phyloP scores from a whole-genome alignment of 2,113 vertebrate genomes.

The human (Homo sapiens) region DNA sequence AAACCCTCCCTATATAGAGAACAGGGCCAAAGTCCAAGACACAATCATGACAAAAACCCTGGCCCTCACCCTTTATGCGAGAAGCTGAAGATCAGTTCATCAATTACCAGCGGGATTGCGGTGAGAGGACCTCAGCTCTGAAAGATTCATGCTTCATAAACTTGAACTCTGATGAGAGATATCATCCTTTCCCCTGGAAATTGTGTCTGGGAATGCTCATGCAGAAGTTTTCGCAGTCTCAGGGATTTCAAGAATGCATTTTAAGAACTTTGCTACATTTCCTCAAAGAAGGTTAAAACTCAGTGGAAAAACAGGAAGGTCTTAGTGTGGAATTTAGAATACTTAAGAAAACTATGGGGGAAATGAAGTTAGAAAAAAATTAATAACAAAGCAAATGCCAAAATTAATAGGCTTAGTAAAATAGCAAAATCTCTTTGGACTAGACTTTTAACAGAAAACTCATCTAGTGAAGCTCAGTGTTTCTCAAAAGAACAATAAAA shows the following conservation, averaged over 20 bases:
- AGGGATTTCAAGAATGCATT: not conserved
- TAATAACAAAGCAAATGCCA: conserved; percentile 48
- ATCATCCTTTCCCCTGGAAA: not conserved
- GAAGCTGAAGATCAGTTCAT: not conserved
- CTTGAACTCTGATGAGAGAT: not conserved
- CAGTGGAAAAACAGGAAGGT: not conserved
- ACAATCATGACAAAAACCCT: not conserved
- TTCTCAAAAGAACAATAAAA: conserved; percentile 31
- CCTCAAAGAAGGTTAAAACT: conserved; percentile 26
- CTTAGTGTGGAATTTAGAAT: conserved; percentile 34
- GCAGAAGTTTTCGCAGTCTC: not conserved
- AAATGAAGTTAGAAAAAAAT: conserved; percentile 43
- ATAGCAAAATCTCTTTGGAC: conserved; percentile 46
- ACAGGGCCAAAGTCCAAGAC: not conserved
- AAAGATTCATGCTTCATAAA: not conserved
- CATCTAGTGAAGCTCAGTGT: conserved; percentile 29
- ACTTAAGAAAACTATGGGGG: conserved; percentile 10
- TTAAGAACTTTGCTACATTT: conserved; percentile 6
- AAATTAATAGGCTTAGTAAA: conserved; percentile 60
- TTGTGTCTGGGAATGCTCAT: not conserved
- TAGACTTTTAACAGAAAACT: conserved; percentile 56
- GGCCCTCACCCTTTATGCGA: not conserved
- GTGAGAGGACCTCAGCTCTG: not conserved
- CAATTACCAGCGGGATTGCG: not conserved
- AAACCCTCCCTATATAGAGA: not conserved